Evolutionary conservation across 2,797 vertebrate genomes (phyloP).

Genomic region (Champsocephalus esox): DNA sequence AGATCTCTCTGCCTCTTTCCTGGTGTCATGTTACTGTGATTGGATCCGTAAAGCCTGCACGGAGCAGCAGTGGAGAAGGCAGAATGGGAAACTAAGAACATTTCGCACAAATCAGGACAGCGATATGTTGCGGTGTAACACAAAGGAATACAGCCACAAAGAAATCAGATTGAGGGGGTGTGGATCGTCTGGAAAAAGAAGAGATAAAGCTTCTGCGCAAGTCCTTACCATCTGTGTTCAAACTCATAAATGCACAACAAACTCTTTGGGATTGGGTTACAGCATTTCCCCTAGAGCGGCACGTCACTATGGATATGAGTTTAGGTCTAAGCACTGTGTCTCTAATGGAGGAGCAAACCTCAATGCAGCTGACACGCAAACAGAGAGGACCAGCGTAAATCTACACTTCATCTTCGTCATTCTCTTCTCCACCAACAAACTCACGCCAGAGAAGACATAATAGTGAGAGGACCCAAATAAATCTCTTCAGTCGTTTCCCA

Average conservation of each 20-base stretch:
- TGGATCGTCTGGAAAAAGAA: conserved; percentile 26
- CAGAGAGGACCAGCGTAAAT: conserved; percentile 60
- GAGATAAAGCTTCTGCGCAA: conserved; percentile 17
- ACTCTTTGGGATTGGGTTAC: conserved; percentile 34
- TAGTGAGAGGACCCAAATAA: conserved; percentile 25
- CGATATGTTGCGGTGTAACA: background rate
- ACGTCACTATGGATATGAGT: conserved; percentile 44
- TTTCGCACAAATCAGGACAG: conserved; percentile 29
- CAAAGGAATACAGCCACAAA: conserved; percentile 14
- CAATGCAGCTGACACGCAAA: conserved; percentile 38
- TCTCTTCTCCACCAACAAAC: conserved; percentile 75
- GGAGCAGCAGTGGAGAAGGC: conserved; percentile 19
- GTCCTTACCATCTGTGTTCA: conserved; percentile 36
- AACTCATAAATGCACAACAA: conserved; percentile 30
- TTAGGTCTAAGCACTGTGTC: conserved; percentile 40
- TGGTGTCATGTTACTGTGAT: conserved; percentile 46
- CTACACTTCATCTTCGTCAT: conserved; percentile 67
- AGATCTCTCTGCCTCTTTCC: conserved; percentile 37
- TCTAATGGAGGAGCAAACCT: conserved; percentile 36
- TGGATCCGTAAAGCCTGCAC: conserved; percentile 34
- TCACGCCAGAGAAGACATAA: conserved; percentile 76
- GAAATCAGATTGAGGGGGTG: conserved; percentile 26
- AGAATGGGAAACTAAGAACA: conserved; percentile 30
- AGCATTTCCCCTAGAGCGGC: conserved; percentile 30
- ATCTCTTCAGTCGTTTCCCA: conserved; percentile 33